Percentiles rank a stretch among this genome's conserved stretches.
Evolutionary conservation across 2,888 invertebrate species (phyloP).

Genomic region (Epinotia bilunana): DNA sequence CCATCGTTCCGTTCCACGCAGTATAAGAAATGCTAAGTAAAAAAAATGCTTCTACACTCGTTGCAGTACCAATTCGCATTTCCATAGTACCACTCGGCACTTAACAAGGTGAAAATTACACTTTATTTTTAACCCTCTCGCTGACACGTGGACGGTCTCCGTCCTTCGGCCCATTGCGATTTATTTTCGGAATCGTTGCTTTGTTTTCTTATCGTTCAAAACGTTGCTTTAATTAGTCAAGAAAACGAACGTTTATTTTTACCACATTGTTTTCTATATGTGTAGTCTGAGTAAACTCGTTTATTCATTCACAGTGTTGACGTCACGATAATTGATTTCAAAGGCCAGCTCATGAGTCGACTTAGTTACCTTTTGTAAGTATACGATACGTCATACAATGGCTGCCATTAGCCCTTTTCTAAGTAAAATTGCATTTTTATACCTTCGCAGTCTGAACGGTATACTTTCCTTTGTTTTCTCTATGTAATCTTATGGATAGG

Average conservation of each 20-base stretch:
- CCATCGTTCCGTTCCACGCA: too few species aligned
- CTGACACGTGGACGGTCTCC: conserved; percentile 51
- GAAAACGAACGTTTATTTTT: neutral
- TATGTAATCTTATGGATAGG: neutral
- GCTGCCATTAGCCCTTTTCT: neutral
- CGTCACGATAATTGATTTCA: conserved; percentile 16
- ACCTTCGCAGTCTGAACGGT: neutral
- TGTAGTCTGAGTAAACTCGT: neutral
- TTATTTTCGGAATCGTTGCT: conserved; percentile 23
- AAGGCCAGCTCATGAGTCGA: neutral
- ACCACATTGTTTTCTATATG: neutral
- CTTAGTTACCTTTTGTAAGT: neutral
- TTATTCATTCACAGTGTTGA: conserved; percentile 3
- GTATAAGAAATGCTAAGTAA: too few species aligned
- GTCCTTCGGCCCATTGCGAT: conserved; percentile 19
- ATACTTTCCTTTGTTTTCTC: neutral
- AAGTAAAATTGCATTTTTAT: neutral
- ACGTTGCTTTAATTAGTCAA: conserved; percentile 8
- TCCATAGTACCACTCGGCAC: conserved; percentile 22
- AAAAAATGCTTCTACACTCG: too few species aligned
- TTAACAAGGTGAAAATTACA: conserved; percentile 17
- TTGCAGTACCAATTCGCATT: conserved; percentile 24
- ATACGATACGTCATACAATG: neutral
- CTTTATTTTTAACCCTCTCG: conserved; percentile 51
- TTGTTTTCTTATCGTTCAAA: neutral